These are phyloP conservation scores for Miltochrista miniata DNA, from an alignment of 2,888 invertebrate genomes.

Conservation along the genomic window DNA sequence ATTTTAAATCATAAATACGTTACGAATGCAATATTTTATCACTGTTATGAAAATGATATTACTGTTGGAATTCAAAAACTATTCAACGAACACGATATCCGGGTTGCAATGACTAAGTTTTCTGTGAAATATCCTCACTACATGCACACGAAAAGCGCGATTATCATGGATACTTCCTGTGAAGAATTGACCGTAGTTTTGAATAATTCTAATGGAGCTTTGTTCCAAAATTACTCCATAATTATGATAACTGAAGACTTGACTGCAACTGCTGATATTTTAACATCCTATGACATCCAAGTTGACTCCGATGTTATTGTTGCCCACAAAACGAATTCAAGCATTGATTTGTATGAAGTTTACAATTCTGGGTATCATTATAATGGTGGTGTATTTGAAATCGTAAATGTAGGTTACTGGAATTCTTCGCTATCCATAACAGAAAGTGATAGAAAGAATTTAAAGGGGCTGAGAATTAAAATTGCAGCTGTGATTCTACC, in stretches of 20 bases:
- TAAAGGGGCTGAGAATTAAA: constrained; percentile 82
- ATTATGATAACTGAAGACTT: constrained; percentile 56
- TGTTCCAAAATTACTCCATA: constrained; percentile 62
- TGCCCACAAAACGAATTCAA: constrained; percentile 37
- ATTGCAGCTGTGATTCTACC: constrained; percentile 75
- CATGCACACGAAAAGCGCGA: constrained; percentile 44
- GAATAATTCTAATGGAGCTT: constrained; percentile 13
- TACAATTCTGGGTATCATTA: constrained; percentile 83
- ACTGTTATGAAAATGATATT: constrained; percentile 46
- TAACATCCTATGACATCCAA: constrained; percentile 65
- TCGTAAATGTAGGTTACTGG: constrained; percentile 77
- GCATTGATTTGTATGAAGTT: constrained; percentile 66
- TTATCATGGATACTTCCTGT: constrained; percentile 58
- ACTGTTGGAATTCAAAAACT: constrained; percentile 43
- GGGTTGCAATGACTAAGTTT: constrained; percentile 28
- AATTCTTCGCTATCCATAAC: constrained; percentile 55
- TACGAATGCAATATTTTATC: constrained; percentile 47
- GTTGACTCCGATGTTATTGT: constrained; percentile 75
- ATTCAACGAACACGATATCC: constrained; percentile 44
- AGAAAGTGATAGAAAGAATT: constrained; percentile 69
- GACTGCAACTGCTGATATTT: constrained; percentile 36
- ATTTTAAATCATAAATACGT: constrained; percentile 60
- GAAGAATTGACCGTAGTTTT: constrained; percentile 51
- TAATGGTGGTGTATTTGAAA: constrained; percentile 79
- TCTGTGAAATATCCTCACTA: constrained; percentile 17